Evolutionary conservation across 1,140 invertebrate species (phyloP), one percentile per base, ranked within the genome.

Genomic region (Anastrepha ludens): DNA sequence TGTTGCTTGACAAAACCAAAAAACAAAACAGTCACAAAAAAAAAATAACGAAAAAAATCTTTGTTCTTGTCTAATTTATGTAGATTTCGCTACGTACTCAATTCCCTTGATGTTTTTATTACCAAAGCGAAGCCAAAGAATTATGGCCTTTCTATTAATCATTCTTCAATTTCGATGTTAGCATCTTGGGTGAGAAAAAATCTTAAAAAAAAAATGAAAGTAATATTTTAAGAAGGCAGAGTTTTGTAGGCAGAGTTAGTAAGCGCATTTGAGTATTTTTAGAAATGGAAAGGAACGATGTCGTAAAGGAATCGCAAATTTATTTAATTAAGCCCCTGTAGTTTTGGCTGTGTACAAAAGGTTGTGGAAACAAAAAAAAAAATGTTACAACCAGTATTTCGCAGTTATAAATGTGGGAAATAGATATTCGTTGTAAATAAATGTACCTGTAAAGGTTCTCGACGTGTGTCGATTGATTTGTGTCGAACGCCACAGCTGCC

Each of bases 121-220:
- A 81, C 74, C 74, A 81, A 81, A 55, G 74, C 74, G 50, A 81
- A 81, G 74, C 74, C 7, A 81, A 55, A 47, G 74, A 81, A 55
- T 47, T 81, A 81, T 5, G 17, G 74, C 17, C 47, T 81, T 47
- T 55, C 74, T n/a, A 81, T 81, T 81, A 81, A 81, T 81, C 74
- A 81, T 81, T 55, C 58, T 55, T 81, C 74, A 81, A 55, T 81
- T 81, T 29, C 47, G 15, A 47, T 81, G 74, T 81, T 41, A 81
- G 74, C 44, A 55, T 20, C 47, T 55, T 81, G 47, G 47, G 39
- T 20, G 17, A 29, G n/a, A 74, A 58, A 81, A 78, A n/a, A 47
- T 17, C 2, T 50, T 9, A 20, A 50, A 78, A 78, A 78, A 78
- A 55, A 78, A 78, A 55, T 29, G 1, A 81, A 29, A 55, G 0